phyloP scores from a whole-genome alignment of 2,113 vertebrate species.

The Harpagus bidentatus region DNA sequence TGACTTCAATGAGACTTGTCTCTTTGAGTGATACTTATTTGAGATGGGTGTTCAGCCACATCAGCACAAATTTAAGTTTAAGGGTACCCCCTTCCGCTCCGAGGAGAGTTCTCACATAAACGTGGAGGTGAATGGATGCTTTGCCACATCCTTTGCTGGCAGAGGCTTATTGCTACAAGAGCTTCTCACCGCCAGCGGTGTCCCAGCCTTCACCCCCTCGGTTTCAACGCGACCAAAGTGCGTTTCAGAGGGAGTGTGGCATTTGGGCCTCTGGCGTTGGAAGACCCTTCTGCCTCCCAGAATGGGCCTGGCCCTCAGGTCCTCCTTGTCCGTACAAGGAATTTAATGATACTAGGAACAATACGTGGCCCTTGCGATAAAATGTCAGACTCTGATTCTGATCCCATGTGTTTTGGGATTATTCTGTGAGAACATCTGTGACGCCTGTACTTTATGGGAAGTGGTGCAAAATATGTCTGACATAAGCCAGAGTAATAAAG shows the following conservation, averaged over 20 bases:
- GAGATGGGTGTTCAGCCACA: background rate
- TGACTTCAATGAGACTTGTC: background rate
- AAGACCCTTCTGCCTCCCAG: background rate
- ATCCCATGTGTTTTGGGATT: background rate
- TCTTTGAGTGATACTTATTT: background rate
- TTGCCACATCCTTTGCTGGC: background rate
- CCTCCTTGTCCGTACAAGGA: background rate
- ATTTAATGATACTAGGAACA: background rate
- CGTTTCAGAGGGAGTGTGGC: background rate
- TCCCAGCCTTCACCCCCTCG: background rate
- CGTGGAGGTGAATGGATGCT: background rate
- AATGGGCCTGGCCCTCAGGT: background rate
- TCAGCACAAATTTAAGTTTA: slow-evolving; percentile 45
- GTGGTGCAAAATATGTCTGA: background rate
- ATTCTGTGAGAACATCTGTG: background rate
- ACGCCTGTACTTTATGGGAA: background rate
- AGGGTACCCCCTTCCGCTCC: background rate
- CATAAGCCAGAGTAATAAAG: background rate
- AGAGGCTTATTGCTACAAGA: background rate
- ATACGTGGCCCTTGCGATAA: background rate
- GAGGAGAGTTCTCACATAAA: background rate
- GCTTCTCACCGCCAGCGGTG: background rate
- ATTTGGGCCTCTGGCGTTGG: background rate
- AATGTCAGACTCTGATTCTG: background rate
- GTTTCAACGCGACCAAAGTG: background rate